Evolutionary conservation across 2,797 vertebrate species (phyloP).

Genomic region (Aselliscus stoliczkanus): DNA sequence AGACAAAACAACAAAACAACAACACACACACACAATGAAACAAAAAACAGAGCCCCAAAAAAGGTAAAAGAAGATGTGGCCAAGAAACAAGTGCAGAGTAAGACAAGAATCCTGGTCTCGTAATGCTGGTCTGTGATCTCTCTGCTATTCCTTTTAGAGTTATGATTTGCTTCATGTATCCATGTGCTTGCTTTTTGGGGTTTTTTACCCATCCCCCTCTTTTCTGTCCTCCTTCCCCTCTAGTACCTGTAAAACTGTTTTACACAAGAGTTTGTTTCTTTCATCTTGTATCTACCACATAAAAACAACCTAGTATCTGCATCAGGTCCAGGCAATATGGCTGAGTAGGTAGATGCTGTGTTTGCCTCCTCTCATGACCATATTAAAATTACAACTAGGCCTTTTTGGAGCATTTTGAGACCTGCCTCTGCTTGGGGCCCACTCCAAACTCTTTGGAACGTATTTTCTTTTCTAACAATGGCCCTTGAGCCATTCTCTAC

Average conservation of each 20-base stretch:
- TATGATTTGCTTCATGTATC: background rate
- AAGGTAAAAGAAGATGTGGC: background rate
- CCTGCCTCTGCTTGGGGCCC: no score
- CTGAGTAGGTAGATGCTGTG: no score
- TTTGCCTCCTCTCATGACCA: no score
- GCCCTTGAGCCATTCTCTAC: no score
- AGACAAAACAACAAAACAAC: background rate
- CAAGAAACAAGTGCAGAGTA: background rate
- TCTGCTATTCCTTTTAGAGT: background rate
- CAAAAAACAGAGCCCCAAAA: background rate
- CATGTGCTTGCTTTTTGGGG: background rate
- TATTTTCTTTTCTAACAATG: no score
- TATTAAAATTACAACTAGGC: no score
- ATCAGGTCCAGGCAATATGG: no score
- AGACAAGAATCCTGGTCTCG: background rate
- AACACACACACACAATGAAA: no score
- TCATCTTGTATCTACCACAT: background rate
- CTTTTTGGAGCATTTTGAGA: no score
- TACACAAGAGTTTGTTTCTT: background rate
- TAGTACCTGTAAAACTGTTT: background rate
- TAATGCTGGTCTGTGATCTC: background rate
- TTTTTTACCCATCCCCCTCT: background rate
- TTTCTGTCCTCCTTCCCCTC: background rate
- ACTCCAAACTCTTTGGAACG: no score
- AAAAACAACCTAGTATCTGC: background rate